These are phyloP conservation scores for Sussaba pulchella DNA, from an alignment of 2,888 invertebrate genomes.

Conservation along the genomic window DNA sequence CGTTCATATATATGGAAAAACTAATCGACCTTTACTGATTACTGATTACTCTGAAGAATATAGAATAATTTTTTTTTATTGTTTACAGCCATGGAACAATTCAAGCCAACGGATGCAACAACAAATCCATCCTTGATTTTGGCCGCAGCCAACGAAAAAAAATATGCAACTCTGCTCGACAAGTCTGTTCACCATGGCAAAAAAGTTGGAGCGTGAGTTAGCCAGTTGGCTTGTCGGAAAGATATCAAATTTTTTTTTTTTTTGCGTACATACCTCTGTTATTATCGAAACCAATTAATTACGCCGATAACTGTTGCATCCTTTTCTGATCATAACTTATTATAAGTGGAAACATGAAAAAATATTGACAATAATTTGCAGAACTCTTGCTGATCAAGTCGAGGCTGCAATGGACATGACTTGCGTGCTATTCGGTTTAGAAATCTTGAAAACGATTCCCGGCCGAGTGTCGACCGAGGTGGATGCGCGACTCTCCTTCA, in stretches of 20 bases:
- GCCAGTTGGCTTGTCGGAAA: not conserved
- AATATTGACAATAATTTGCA: conserved; percentile 80
- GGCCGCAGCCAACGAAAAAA: conserved; percentile 97
- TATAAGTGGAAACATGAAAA: not conserved
- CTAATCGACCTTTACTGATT: conserved; percentile 27
- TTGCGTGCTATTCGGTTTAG: conserved; percentile 97
- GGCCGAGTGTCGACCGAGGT: conserved; percentile 99
- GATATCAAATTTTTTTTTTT: not conserved
- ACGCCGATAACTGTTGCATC: not conserved
- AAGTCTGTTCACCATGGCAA: conserved; percentile 96
- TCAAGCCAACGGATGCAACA: conserved; percentile 99
- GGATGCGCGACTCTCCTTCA: conserved; percentile 98
- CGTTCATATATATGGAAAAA: conserved; percentile 33
- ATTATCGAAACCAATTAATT: not conserved
- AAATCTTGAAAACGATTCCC: conserved; percentile 98
- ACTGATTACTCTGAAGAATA: conserved; percentile 17
- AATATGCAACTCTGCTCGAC: conserved; percentile 95
- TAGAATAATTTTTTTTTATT: conserved; percentile 4
- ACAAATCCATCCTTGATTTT: conserved; percentile 99
- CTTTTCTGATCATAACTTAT: not conserved
- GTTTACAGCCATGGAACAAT: conserved; percentile 95
- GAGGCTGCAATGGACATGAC: conserved; percentile 96
- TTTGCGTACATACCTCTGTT: not conserved
- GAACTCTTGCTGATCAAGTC: conserved; percentile 90
- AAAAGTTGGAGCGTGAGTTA: conserved; percentile 87